phyloP scores from a whole-genome alignment of 2,113 vertebrate genomes.

The Addax nasomaculatus region DNA sequence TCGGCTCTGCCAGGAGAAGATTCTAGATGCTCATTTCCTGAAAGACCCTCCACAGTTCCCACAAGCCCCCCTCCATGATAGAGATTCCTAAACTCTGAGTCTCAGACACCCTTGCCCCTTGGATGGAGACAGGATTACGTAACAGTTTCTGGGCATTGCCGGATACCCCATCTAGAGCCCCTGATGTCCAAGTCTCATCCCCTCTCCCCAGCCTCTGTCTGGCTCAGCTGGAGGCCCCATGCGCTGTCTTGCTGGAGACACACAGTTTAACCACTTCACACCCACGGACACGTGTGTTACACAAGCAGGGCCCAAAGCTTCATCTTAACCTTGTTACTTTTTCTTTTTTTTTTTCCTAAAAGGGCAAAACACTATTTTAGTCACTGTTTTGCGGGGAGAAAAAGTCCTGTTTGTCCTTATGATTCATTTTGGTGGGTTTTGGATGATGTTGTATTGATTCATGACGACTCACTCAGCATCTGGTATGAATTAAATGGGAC shows the following conservation, averaged over 20 bases:
- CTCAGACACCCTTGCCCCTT: neutral
- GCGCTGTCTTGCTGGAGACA: rapidly evolving
- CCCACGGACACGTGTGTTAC: neutral
- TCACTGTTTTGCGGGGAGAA: constrained; percentile 31
- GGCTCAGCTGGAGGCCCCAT: neutral
- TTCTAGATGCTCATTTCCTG: neutral
- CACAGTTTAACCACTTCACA: neutral
- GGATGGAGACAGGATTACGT: neutral
- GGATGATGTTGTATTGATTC: constrained; percentile 41
- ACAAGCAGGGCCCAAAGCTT: neutral
- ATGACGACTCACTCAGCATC: constrained; percentile 26
- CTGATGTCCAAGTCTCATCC: neutral
- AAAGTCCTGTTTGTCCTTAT: constrained; percentile 35
- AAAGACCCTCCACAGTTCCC: neutral
- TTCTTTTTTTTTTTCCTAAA: constrained; percentile 14
- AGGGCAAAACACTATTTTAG: constrained; percentile 47
- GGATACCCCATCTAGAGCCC: neutral
- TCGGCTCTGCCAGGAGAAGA: rapidly evolving
- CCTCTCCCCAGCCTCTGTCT: neutral
- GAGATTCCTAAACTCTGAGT: neutral
- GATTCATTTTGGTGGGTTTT: constrained; percentile 57
- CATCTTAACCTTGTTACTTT: neutral
- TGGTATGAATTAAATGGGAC: constrained; percentile 55
- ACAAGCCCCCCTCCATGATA: neutral
- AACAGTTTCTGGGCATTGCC: neutral